Conservation (phyloP, 2,888 invertebrate species). For the Mesoligia furuncula region DNA sequence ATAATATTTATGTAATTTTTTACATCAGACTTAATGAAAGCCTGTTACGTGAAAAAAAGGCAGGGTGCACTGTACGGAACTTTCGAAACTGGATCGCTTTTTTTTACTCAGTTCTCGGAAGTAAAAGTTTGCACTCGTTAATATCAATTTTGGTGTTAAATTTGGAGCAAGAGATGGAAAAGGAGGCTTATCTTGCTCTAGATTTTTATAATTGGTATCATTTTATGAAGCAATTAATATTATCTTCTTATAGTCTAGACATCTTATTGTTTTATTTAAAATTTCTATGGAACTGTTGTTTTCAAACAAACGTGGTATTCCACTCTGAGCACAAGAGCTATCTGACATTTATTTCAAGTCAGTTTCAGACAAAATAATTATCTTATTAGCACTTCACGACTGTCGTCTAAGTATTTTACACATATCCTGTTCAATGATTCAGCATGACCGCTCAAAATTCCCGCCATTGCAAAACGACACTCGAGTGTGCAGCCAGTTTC, state of each 20-base stretch:
- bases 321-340: not conserved
- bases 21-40: conserved; percentile 40
- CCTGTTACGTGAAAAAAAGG: conserved; percentile 24
- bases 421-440: conserved; percentile 57
- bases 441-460: conserved; percentile 38
- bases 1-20: conserved; percentile 43
- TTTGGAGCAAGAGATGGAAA: conserved; percentile 10
- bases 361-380: not conserved
- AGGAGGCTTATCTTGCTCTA: not conserved
- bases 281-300: not conserved
- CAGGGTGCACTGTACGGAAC: conserved; percentile 28
- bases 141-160: conserved; percentile 9
- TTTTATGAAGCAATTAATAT: conserved; percentile 1
- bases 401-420: conserved; percentile 26
- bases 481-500: conserved; percentile 44
- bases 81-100: conserved; percentile 51
- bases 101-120: conserved; percentile 35
- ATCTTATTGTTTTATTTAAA: not conserved
- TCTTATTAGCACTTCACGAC: not conserved
- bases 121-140: conserved; percentile 20
- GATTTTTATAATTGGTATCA: conserved; percentile 8
- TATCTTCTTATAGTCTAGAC: not conserved
- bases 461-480: conserved; percentile 48
- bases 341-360: not conserved
- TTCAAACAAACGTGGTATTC: not conserved